A percentile compares a stretch with the other conserved stretches of the same genome.
Conservation (phyloP, 2,888 invertebrate species). For the Cotesia congregata region DNA sequence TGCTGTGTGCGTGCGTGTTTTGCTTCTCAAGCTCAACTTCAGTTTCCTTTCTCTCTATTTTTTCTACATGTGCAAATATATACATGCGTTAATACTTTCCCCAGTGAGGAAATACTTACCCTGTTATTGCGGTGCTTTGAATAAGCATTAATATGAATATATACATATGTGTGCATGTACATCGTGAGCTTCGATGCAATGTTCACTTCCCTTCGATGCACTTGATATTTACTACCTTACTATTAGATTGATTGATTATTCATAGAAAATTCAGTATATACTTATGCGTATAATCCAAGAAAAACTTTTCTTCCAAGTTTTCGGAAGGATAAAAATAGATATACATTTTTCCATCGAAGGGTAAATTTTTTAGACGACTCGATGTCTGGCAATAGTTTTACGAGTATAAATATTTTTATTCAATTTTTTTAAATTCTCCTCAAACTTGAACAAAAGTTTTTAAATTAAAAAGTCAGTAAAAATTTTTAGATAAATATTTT, state of each 20-base stretch:
- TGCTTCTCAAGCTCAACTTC: constrained; percentile 15
- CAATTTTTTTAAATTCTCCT: background rate
- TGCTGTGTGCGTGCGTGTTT: constrained; percentile 33
- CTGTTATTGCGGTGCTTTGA: constrained; percentile 7
- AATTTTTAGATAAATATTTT: too few species aligned
- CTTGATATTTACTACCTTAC: background rate
- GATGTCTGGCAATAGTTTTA: constrained; percentile 19
- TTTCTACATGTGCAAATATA: constrained; percentile 28
- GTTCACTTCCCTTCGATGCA: background rate
- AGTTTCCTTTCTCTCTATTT: constrained; percentile 34
- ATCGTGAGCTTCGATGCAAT: background rate
- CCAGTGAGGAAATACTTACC: background rate
- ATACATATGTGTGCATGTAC: background rate
- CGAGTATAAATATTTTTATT: constrained; percentile 9
- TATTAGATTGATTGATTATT: constrained; percentile 42
- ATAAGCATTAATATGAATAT: background rate
- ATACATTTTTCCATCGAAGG: background rate
- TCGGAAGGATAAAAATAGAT: background rate
- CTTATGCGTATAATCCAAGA: background rate
- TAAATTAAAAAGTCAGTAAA: background rate
- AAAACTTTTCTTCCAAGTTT: constrained; percentile 21
- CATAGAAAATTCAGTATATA: constrained; percentile 8
- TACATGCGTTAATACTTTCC: constrained; percentile 21
- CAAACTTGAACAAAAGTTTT: background rate
- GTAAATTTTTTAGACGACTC: constrained; percentile 6